phyloP scores from a whole-genome alignment of 1,140 invertebrate genomes.

The Dufourea novaeangliae region DNA sequence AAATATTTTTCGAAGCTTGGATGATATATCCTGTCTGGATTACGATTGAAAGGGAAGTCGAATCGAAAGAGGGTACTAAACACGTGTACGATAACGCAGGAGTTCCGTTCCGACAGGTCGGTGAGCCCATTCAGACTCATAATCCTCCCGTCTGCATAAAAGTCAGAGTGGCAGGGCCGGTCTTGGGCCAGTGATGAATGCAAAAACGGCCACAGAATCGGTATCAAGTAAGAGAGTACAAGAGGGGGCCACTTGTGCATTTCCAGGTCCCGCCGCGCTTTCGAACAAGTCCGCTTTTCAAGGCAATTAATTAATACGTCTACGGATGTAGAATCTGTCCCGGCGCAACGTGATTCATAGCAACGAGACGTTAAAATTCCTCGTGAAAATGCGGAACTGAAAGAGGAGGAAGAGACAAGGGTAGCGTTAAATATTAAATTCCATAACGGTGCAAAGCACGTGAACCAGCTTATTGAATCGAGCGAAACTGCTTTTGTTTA shows the following conservation, averaged over 20 bases:
- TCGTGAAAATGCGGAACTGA: neutral
- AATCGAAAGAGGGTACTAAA: neutral
- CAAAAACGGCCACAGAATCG: slow-evolving; percentile 17
- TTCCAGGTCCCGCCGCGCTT: neutral
- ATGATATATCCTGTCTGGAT: neutral
- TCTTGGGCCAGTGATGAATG: neutral
- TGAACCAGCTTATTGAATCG: no score
- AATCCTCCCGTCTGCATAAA: slow-evolving; percentile 15
- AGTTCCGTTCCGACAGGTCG: neutral
- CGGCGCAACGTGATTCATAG: neutral
- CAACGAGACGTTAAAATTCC: neutral
- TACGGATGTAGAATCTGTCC: neutral
- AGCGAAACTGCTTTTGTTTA: no score
- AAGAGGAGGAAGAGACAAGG: neutral
- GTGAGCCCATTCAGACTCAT: slow-evolving; percentile 8
- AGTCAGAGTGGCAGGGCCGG: neutral
- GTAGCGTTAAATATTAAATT: neutral
- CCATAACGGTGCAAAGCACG: neutral
- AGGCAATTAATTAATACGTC: slow-evolving; percentile 16
- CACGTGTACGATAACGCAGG: neutral
- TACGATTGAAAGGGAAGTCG: neutral
- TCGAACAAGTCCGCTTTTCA: neutral
- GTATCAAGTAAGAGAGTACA: slow-evolving; percentile 12
- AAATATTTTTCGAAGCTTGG: neutral
- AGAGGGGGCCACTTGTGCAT: slow-evolving; percentile 8